These are phyloP conservation scores for Azemiops feae DNA, from an alignment of 2,113 vertebrate species.

Conservation along the genomic window DNA sequence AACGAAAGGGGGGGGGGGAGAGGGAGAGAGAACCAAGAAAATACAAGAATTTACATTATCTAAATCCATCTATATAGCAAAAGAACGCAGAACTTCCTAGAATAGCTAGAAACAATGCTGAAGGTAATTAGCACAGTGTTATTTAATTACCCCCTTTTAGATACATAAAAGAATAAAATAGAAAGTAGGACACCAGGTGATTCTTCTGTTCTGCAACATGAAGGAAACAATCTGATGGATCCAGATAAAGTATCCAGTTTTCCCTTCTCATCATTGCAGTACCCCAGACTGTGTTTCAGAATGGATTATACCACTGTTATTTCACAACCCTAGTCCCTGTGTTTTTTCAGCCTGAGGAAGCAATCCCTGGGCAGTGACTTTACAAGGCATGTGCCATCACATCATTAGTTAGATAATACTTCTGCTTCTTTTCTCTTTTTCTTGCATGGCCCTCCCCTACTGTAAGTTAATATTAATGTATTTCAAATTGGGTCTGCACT, in stretches of 20 bases:
- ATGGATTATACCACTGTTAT: not conserved
- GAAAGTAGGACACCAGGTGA: not conserved
- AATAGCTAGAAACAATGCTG: not conserved
- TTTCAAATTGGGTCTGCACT: not conserved
- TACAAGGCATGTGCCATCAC: not conserved
- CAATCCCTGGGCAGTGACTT: not conserved
- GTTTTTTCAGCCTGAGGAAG: not conserved
- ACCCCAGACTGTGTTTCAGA: not conserved
- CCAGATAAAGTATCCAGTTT: not conserved
- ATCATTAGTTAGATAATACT: not conserved
- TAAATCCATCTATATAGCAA: not conserved
- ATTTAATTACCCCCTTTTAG: not conserved
- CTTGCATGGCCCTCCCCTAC: not conserved
- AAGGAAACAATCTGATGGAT: not conserved
- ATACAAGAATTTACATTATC: not conserved
- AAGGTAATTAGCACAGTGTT: not conserved
- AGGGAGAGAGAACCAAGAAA: not conserved
- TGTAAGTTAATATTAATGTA: not conserved
- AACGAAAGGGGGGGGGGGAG: not conserved
- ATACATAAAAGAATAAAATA: not conserved
- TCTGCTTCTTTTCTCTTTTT: not conserved
- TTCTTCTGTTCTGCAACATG: not conserved
- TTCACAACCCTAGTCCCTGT: not conserved
- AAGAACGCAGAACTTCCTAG: not conserved
- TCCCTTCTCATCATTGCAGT: not conserved